Conservation (phyloP, 1,140 invertebrate species). For the Brachionus paranguensis region DNA sequence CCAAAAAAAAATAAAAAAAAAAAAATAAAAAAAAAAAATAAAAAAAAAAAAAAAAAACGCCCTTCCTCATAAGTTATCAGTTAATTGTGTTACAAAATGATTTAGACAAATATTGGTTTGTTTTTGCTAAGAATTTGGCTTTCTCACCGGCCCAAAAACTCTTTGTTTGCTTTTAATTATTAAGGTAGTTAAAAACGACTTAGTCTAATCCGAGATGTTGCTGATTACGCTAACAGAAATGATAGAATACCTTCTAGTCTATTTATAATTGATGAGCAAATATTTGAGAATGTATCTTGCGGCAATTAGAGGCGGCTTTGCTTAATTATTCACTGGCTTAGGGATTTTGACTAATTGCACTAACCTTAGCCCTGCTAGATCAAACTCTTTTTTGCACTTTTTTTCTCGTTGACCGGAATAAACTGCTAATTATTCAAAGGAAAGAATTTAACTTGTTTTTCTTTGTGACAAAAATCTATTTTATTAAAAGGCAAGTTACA, state of each 20-base stretch:
- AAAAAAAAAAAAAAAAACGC: neutral
- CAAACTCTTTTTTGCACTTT: neutral
- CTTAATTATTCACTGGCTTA: neutral
- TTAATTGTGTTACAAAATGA: constrained; percentile 5
- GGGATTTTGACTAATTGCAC: neutral
- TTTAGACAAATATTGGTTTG: constrained; percentile 17
- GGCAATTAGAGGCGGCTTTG: constrained; percentile 9
- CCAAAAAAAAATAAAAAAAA: too few relatives aligned
- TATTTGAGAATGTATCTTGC: neutral
- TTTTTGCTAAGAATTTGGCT: neutral
- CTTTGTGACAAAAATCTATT: neutral
- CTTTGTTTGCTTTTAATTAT: constrained; percentile 17
- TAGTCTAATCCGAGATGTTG: neutral
- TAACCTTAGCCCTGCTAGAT: neutral
- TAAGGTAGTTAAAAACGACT: neutral
- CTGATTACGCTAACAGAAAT: neutral
- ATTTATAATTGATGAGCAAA: neutral
- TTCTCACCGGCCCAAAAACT: neutral
- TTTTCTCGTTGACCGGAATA: neutral
- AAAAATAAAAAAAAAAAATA: too few relatives aligned
- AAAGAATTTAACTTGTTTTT: neutral
- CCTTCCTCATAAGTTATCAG: neutral
- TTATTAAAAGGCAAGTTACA: neutral
- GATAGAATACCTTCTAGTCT: constrained; percentile 19
- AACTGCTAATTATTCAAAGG: neutral